A percentile compares a stretch with the other conserved stretches of the same genome.
These are phyloP conservation scores for Aricia artaxerxes DNA, from an alignment of 2,888 invertebrate species.

Conservation along the genomic window DNA sequence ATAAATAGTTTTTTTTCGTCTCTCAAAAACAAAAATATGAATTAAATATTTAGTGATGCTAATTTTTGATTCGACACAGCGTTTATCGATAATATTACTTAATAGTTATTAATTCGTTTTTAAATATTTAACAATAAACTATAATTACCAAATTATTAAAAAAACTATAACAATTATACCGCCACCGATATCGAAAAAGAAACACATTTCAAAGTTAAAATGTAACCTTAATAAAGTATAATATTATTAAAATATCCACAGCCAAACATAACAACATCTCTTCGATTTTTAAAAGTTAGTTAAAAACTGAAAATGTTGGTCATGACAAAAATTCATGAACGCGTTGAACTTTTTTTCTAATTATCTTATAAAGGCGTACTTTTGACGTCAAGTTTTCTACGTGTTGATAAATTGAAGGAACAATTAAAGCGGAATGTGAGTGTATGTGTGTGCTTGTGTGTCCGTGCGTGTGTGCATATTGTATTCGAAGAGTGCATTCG, in stretches of 20 bases:
- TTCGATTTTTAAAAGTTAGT: no score
- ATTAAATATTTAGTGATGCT: constrained; percentile 34
- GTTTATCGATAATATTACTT: constrained; percentile 35
- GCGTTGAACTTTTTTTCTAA: constrained; percentile 45
- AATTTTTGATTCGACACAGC: constrained; percentile 40
- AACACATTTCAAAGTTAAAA: no score
- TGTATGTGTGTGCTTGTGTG: constrained; percentile 48
- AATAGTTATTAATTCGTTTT: constrained; percentile 21
- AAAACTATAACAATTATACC: background rate
- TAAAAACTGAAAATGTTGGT: background rate
- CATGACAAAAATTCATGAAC: background rate
- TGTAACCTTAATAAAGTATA: background rate
- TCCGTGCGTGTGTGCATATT: constrained; percentile 20
- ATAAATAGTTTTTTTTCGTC: background rate
- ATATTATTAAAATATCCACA: no score
- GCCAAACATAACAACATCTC: no score
- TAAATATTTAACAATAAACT: background rate
- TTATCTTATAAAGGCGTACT: constrained; percentile 55
- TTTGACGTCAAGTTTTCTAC: constrained; percentile 45
- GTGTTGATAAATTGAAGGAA: constrained; percentile 57
- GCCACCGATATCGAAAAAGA: no score
- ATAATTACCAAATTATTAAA: background rate
- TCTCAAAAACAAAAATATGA: constrained; percentile 20
- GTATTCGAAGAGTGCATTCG: constrained; percentile 40
- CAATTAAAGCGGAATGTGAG: constrained; percentile 54